Evolutionary conservation across 2,113 vertebrate species (phyloP).

Genomic region (Myotis davidii): DNA sequence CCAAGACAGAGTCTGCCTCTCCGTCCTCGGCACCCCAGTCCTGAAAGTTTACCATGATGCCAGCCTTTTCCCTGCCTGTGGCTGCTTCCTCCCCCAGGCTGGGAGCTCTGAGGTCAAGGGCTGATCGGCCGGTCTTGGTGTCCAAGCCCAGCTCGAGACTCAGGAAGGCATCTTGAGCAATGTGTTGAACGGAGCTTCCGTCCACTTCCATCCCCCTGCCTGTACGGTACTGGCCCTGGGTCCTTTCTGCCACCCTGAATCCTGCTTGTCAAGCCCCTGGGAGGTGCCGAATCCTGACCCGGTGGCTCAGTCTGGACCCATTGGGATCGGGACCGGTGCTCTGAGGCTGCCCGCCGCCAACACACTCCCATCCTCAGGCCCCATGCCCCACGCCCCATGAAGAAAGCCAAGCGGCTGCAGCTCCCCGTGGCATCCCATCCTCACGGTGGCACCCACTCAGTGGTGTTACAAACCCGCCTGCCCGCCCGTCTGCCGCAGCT

Average conservation of each 20-base stretch:
- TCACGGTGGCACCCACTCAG: conserved; percentile 69
- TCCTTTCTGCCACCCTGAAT: not conserved
- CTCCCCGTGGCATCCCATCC: not conserved
- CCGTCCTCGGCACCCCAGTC: not conserved
- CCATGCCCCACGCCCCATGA: fast-evolving
- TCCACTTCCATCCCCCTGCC: not conserved
- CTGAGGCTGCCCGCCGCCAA: not conserved
- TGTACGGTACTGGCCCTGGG: not conserved
- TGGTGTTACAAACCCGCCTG: conserved; percentile 80
- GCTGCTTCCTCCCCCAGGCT: not conserved
- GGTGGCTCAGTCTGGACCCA: not conserved
- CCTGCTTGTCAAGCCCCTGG: not conserved
- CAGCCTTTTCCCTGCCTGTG: not conserved
- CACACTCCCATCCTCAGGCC: not conserved
- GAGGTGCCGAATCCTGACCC: not conserved
- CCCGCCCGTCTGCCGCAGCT: conserved; percentile 62
- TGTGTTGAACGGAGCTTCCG: not conserved
- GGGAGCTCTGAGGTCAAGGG: not conserved
- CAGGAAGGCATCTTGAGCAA: not conserved
- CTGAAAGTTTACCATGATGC: not conserved
- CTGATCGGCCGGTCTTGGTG: not conserved
- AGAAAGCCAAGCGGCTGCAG: not conserved
- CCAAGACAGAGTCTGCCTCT: not conserved
- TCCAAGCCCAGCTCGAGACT: not conserved
- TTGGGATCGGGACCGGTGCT: not conserved